These are phyloP conservation scores for Tetrax tetrax DNA, from an alignment of 2,113 vertebrate genomes.

Conservation along the genomic window DNA sequence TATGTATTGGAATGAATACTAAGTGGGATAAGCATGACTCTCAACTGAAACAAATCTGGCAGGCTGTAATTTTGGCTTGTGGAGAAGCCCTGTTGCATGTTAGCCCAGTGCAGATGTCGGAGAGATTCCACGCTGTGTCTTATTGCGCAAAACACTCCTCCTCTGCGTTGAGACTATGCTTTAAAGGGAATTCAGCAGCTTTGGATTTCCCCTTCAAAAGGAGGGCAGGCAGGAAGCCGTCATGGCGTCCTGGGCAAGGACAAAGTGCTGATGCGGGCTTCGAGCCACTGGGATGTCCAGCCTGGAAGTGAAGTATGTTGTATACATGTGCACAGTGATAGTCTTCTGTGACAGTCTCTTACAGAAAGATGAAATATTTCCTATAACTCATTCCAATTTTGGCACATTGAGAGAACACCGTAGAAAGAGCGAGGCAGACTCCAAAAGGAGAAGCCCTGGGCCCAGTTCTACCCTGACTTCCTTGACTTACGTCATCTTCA, in stretches of 20 bases:
- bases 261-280: not conserved
- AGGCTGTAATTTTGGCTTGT: not conserved
- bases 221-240: slow-evolving; percentile 12
- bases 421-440: not conserved
- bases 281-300: not conserved
- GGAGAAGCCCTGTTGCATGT: not conserved
- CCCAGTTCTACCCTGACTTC: not conserved
- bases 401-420: not conserved
- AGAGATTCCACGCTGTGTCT: not conserved
- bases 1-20: slow-evolving; percentile 31
- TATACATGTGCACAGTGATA: fast-evolving
- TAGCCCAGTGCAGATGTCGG: not conserved
- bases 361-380: not conserved
- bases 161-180: not conserved
- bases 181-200: not conserved
- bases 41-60: not conserved
- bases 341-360: not conserved
- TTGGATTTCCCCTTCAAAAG: not conserved
- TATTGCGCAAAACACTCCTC: not conserved
- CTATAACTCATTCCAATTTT: not conserved
- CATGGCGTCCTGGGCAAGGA: not conserved
- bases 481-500: not conserved
- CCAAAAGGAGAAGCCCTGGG: not conserved
- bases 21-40: not conserved
- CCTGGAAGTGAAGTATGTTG: not conserved